Base-by-base conservation (phyloP, 2,888 invertebrate genomes). In the Troglohyphantes excavatus region DNA sequence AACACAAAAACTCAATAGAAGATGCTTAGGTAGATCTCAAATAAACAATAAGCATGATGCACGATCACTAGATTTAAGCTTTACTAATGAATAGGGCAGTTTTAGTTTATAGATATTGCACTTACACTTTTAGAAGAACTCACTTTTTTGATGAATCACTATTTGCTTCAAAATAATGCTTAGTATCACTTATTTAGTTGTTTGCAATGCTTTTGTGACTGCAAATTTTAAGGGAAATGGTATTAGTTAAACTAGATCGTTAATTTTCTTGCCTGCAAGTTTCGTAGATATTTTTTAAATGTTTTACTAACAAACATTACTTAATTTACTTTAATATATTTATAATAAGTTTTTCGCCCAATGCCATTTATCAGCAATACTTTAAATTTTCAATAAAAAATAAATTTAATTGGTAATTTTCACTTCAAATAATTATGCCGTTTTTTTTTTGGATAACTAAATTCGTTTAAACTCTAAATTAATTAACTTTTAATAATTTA, bases 41-140 rank as follows among this genome's bases (percentile, higher is more conserved):
- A 46, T 39, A 46, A 26, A 39, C 23, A 27, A 29, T 17, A 27
- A 27, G 81, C 81, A 81, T 81, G 81, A 33, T 81, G 81, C 81
- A 81, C 81, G 59, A 21, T 39, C 13, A 1, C 13, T 39, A 39
- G 53, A 5, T 53, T n/a, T n/a, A 53, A n/a, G 70, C 70, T 70
- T 59, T 1, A n/a, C 46, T 61, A 39, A 13, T 70, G 46, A 17
- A 46, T 72, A 23, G 26, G n/a, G 26, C 17, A 72, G 26, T 26
- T 26, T 27, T 46, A 43, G 46, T 17, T n/a, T 2, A 72, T 23
- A 43, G 9, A 70, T 19, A 11, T 11, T 39, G 27, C 46, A 72
- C 72, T 46, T n/a, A 53, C 9, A 7, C n/a, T 67, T 67, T n/a
- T 19, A n/a, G 29, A 29, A 33, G 27, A 13, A 53, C 9, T 53